Base-by-base conservation (phyloP, 2,797 vertebrate species). In the Hydrolagus colliei region DNA sequence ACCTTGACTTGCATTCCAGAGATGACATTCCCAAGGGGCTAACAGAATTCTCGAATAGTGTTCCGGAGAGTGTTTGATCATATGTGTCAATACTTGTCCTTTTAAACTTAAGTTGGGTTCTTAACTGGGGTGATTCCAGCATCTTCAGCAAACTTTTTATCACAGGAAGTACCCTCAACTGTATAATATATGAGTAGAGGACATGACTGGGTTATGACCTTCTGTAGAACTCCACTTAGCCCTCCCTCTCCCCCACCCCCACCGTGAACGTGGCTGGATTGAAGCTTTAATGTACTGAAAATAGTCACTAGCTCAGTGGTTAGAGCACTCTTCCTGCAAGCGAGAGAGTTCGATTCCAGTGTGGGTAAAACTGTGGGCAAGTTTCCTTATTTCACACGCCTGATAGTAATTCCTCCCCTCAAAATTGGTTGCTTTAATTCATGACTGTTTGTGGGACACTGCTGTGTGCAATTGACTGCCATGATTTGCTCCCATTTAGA, bases 31-130 rank as follows among this genome's bases (percentile, higher is more conserved):
- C 75, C 75, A 77, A 61, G 75, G 75, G 52, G 41, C 75, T 59
- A 41, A 61, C 52, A 61, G 10, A 77, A 59, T 77, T 61, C 9
- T 77, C 20, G 16, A n/a, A n/a, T 59, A 77, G 35, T 77, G 61
- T 77, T 77, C 75, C 75, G n/a, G 59, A 61, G 52, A 77, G 75
- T 61, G 59, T 61, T 77, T n/a, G 75, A 77, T 61, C 75, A 77
- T 61, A 9, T n/a, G 20, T 77, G 75, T 61, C 75, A 77, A 77
- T 77, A 77, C 41, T 61, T 77, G 13, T 52, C 75, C 61, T 77
- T 77, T 77, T 77, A 59, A 77, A 59, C 18, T 3, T 61, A 41
- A 77, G 75, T 61, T 1, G 52, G 16, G 61, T n/a, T 77, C 75
- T n/a, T 77, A 77, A n/a, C 52, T 59, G 61, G 41, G 75, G 61